Evolutionary conservation across 2,113 vertebrate species (phyloP).

Genomic region (Ceuthmochares aereus): DNA sequence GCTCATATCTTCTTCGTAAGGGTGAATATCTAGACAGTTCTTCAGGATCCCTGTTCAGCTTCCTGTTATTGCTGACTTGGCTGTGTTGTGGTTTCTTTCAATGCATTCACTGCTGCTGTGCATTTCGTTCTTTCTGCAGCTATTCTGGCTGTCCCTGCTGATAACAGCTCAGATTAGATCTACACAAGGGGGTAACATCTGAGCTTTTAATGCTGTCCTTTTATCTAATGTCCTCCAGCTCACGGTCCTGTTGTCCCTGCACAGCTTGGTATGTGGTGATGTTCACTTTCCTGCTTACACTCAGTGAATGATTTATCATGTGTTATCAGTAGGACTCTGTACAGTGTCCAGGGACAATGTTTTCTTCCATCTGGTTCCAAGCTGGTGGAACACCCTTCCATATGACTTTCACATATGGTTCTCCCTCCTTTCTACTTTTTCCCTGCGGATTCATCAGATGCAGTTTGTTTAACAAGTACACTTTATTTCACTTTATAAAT

Average conservation of each 20-base stretch:
- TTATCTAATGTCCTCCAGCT: slow-evolving; percentile 48
- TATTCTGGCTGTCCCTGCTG: neutral
- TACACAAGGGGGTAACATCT: slow-evolving; percentile 19
- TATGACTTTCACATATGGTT: slow-evolving; percentile 60
- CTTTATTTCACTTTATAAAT: slow-evolving; percentile 39
- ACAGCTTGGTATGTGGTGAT: slow-evolving; percentile 44
- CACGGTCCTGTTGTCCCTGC: slow-evolving; percentile 42
- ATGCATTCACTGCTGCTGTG: neutral
- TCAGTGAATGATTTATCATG: slow-evolving; percentile 70
- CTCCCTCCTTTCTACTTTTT: slow-evolving; percentile 13
- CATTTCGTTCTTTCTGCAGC: slow-evolving; percentile 8
- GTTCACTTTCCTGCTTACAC: slow-evolving; percentile 62
- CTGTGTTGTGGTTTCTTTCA: neutral
- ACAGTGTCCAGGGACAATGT: slow-evolving; percentile 67
- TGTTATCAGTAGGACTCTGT: slow-evolving; percentile 71
- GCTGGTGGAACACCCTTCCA: slow-evolving; percentile 65
- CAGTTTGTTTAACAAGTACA: slow-evolving; percentile 9
- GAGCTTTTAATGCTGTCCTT: slow-evolving; percentile 40
- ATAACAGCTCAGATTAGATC: slow-evolving; percentile 34
- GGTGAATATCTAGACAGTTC: neutral
- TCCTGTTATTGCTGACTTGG: neutral
- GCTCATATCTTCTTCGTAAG: neutral
- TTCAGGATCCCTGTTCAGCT: neutral
- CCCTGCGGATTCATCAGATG: neutral
- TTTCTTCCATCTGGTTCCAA: slow-evolving; percentile 70